These are phyloP conservation scores for Quiscalus mexicanus DNA, from an alignment of 2,113 vertebrate species.

Conservation along the genomic window DNA sequence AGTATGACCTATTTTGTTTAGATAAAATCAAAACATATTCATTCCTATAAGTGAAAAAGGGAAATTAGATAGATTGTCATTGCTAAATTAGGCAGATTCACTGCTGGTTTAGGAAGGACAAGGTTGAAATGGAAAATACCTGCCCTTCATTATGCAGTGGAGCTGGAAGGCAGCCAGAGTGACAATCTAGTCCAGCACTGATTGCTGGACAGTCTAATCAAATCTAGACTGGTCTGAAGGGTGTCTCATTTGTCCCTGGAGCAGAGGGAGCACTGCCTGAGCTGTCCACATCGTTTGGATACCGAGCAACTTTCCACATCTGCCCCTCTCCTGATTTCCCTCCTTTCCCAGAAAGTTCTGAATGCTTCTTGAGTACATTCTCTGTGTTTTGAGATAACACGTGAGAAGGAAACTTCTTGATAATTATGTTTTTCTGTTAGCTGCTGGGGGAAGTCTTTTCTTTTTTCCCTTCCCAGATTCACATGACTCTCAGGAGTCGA, in stretches of 20 bases:
- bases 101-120: background rate
- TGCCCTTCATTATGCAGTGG: background rate
- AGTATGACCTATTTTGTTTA: background rate
- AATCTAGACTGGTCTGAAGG: background rate
- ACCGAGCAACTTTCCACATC: background rate
- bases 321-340: background rate
- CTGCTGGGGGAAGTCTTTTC: slow-evolving; percentile 1
- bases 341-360: background rate
- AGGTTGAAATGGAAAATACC: background rate
- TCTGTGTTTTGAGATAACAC: background rate
- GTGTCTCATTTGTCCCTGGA: background rate
- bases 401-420: background rate
- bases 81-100: background rate
- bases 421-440: background rate
- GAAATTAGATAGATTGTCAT: background rate
- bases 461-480: background rate
- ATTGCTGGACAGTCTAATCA: background rate
- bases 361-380: background rate
- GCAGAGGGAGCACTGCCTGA: background rate
- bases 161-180: background rate
- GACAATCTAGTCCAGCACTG: background rate
- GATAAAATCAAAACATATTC: background rate
- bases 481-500: slow-evolving; percentile 32
- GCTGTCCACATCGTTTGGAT: background rate
- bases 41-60: background rate